Evolutionary conservation across 2,797 vertebrate genomes (phyloP), one percentile per base, ranked within the genome.

Genomic region (Cercopithecus diana): DNA sequence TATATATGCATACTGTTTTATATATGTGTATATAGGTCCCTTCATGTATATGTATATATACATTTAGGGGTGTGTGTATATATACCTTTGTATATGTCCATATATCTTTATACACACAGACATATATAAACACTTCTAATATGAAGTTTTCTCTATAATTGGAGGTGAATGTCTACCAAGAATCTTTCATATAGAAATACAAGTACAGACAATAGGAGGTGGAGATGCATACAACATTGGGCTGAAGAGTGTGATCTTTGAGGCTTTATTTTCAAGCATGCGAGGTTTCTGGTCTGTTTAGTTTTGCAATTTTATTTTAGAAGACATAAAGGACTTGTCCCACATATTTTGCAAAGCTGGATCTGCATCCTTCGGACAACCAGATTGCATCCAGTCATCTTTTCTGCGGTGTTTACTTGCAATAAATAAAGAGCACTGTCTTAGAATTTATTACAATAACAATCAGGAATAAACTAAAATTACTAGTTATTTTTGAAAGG

Each of bases 191-290:
- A 1, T 2, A 1, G 30, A 48, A 39, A 43, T 30, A 5, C 28
- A 50, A 8, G 3, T 0, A 10, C 1, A 1, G 58, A 11, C 20
- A 6, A 0, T 2, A 2, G 1, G 6, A 17, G 11, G 30, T 4
- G 19, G 2, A 72, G 6, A 22, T 0, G 7, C 33, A 2, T 2
- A 0, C 10, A 17, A 4, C 6, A 20, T 10, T 0, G 24, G 61
- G 57, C 26, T 45, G 11, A 61, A 13, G 2, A 3, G 8, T 22
- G 39, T 9, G 15, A 33, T 4, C 3, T 22, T 1, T 5, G 4
- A 7, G 9, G 39, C 33, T 77, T 36, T 55, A 13, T 76, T n/a
- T 77, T 19, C 48, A 4, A 39, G 39, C 12, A 0, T 9, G 4
- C 1, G 6, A 8, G 5, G 12, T 17, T 48, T 82, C 39, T 26